Evolutionary conservation across 2,113 vertebrate species (phyloP), one percentile per base, ranked within the genome.

Genomic region (Rhea pennata): DNA sequence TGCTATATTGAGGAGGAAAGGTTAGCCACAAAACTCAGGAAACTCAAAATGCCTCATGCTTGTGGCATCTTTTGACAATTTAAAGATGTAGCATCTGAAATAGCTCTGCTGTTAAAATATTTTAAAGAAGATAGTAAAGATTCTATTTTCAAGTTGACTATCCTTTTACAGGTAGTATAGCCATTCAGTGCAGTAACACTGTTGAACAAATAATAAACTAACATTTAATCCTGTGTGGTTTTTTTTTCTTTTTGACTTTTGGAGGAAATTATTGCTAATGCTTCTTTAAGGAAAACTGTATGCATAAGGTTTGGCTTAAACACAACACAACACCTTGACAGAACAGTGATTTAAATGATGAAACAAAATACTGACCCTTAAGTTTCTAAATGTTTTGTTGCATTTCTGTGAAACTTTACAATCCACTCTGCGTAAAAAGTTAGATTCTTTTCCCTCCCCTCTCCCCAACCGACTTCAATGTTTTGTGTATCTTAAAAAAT

Each of bases 401-500:
- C 6, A 6, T 6, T 2, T 67, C 22, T 88, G 2, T 71, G 82
- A 62, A 84, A 21, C 13, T 29, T 71, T 33, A 53, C 70, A 82
- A n/a, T 14, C 56, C 24, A 31, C 6, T 40, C 12, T 22, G 16
- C 56, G 5, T 70, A 20, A 42, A 64, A 76, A 66, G 12, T 3
- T 39, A 13, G 33, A 10, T n/a, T 61, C 36, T 6, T 31, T 21
- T 3, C 1, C 11, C 2, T 17, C 16, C 54, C 15, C 10, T 16
- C 27, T 16, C 27, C 56, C 19, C 1, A 36, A 36, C 0, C 1
- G 14, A 21, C 44, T 44, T 9, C 5, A 1, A 15, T 62, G 3
- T 51, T 78, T 74, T 78, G 3, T 67, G 9, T 26, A 3, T 59
- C 11, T 46, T 74, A 46, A 2, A 16, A 69, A 70, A 27, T 88